These are phyloP conservation scores for Lucinisca nassula DNA, from an alignment of 2,888 invertebrate genomes.

Conservation along the genomic window DNA sequence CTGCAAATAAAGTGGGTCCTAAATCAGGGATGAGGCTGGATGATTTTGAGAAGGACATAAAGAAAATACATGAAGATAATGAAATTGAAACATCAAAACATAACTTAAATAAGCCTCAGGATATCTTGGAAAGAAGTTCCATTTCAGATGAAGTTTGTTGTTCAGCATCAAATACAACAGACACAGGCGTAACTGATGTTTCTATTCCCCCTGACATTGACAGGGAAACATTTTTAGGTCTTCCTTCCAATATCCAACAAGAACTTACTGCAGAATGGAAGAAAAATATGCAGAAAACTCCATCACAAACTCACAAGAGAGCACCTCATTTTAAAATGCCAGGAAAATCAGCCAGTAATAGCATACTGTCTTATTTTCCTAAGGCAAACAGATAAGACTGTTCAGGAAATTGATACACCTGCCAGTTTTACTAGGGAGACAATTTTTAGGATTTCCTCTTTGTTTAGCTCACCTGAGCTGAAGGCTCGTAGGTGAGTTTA, in stretches of 20 bases:
- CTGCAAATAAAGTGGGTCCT: neutral
- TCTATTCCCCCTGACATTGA: slow-evolving; percentile 69
- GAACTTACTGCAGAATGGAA: slow-evolving; percentile 73
- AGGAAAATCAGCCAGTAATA: slow-evolving; percentile 29
- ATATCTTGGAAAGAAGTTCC: no score
- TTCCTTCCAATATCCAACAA: slow-evolving; percentile 78
- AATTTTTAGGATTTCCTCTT: no score
- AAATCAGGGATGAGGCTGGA: no score
- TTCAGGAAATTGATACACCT: no score
- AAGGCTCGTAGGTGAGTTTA: no score
- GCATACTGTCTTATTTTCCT: slow-evolving; percentile 53
- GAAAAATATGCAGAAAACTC: neutral
- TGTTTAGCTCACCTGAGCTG: no score
- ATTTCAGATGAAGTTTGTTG: neutral
- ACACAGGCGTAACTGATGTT: neutral
- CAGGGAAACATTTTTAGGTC: slow-evolving; percentile 71
- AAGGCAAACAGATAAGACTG: slow-evolving; percentile 31
- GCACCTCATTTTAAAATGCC: slow-evolving; percentile 41
- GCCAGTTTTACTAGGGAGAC: no score
- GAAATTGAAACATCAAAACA: no score
- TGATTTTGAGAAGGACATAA: no score
- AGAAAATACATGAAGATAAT: no score
- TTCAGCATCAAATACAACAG: neutral
- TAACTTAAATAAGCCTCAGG: no score
- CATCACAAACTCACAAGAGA: neutral